Evolutionary conservation across 2,888 invertebrate species (phyloP).

Genomic region (Drosophila cognata): DNA sequence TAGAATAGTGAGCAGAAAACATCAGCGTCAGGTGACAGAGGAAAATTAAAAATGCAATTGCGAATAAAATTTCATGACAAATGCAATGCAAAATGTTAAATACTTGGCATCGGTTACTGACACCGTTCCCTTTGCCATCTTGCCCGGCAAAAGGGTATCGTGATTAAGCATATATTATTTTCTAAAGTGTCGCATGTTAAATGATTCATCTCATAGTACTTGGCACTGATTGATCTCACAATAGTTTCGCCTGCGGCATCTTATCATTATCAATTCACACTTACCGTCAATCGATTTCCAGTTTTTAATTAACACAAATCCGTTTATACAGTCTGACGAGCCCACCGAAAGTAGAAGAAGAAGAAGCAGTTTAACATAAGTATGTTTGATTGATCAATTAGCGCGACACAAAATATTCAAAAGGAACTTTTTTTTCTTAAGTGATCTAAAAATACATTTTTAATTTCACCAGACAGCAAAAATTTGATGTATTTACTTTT

Average conservation of each 20-base stretch:
- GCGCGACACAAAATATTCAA: slow-evolving; percentile 36
- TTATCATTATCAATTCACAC: slow-evolving; percentile 60
- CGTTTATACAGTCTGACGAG: slow-evolving; percentile 18
- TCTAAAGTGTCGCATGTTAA: slow-evolving; percentile 13
- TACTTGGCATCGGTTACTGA: slow-evolving; percentile 47
- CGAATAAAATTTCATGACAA: slow-evolving; percentile 79
- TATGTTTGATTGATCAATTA: slow-evolving; percentile 60
- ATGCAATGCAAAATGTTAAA: slow-evolving; percentile 64
- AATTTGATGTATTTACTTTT: slow-evolving; percentile 23
- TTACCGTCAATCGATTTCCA: slow-evolving; percentile 61
- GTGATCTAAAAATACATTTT: slow-evolving; percentile 37
- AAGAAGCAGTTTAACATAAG: slow-evolving; percentile 12
- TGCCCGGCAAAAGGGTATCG: slow-evolving; percentile 3
- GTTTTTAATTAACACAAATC: slow-evolving; percentile 46
- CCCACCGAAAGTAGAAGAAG: slow-evolving; percentile 19
- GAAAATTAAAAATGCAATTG: slow-evolving; percentile 80
- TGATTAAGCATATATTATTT: slow-evolving; percentile 23
- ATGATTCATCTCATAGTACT: slow-evolving; percentile 35
- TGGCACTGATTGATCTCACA: slow-evolving; percentile 26
- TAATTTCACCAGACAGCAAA: slow-evolving; percentile 39
- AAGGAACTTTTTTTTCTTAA: slow-evolving; percentile 17
- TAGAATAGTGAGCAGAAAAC: slow-evolving; percentile 4
- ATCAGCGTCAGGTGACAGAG: slow-evolving; percentile 69
- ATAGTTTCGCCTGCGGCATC: slow-evolving; percentile 25
- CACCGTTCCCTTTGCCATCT: background rate